phyloP scores from a whole-genome alignment of 2,888 invertebrate species.

The Phania funesta region DNA sequence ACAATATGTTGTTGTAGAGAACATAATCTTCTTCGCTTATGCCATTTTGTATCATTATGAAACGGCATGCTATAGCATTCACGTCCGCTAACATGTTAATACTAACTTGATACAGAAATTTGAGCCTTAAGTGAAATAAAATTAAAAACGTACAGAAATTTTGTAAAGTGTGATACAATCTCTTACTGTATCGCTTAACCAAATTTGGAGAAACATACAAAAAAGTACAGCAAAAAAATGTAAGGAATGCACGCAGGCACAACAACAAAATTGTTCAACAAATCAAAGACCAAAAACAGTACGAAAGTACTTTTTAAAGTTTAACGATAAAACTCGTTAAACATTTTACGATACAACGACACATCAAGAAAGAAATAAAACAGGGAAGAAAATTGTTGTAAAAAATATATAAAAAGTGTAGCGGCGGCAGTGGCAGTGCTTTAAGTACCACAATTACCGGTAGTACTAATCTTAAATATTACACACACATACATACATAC shows the following conservation, averaged over 20 bases:
- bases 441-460: conserved; percentile 25
- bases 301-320: conserved; percentile 36
- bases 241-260: conserved; percentile 17
- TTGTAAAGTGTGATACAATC: conserved; percentile 19
- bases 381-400: conserved; percentile 32
- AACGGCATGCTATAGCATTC: too few species aligned
- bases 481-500: conserved; percentile 67
- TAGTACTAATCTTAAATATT: conserved; percentile 63
- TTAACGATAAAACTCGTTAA: conserved; percentile 35
- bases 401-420: conserved; percentile 26
- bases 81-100: too few species aligned
- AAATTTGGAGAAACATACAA: conserved; percentile 26
- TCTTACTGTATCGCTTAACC: neutral
- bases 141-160: too few species aligned
- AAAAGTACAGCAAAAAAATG: conserved; percentile 24
- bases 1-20: too few species aligned
- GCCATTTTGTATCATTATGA: too few species aligned
- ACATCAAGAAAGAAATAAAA: conserved; percentile 11
- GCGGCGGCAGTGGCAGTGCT: conserved; percentile 27
- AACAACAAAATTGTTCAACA: conserved; percentile 28
- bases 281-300: conserved; percentile 38
- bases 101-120: too few species aligned
- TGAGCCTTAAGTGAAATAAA: too few species aligned
- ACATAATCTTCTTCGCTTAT: too few species aligned
- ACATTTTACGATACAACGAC: conserved; percentile 15